phyloP scores from a whole-genome alignment of 92 coral and sea anemone genomes.

The Chrysogorgia sp. region DNA sequence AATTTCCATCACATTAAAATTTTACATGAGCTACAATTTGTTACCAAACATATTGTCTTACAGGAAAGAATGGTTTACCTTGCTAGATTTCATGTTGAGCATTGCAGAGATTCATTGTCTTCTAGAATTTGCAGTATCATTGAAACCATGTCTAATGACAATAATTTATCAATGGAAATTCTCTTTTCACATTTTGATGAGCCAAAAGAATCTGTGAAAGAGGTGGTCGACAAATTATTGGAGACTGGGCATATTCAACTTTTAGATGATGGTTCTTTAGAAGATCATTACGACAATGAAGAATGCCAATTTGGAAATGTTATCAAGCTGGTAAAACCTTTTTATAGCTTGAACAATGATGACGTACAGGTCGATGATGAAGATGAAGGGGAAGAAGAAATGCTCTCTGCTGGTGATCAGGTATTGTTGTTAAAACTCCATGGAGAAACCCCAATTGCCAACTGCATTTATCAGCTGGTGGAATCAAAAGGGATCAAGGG shows the following conservation, averaged over 20 bases:
- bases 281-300: neutral
- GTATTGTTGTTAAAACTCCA: constrained; percentile 44
- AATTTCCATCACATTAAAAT: constrained; percentile 68
- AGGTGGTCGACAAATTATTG: neutral
- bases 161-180: neutral
- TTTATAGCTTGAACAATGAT: constrained; percentile 27
- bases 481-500: constrained; percentile 69
- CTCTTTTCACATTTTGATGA: constrained; percentile 9
- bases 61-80: constrained; percentile 13
- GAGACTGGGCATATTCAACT: neutral
- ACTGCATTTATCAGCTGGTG: constrained; percentile 66
- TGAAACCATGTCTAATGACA: constrained; percentile 55
- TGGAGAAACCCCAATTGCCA: constrained; percentile 70
- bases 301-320: neutral
- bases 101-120: constrained; percentile 60
- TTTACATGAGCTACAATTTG: constrained; percentile 44
- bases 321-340: constrained; percentile 57
- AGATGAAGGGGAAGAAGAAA: constrained; percentile 47
- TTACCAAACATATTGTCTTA: constrained; percentile 65
- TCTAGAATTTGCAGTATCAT: constrained; percentile 59
- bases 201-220: neutral
- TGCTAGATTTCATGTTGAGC: constrained; percentile 68
- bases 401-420: constrained; percentile 6
- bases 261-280: neutral
- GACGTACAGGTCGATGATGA: constrained; percentile 32